Evolutionary conservation across 2,888 invertebrate species (phyloP), one percentile per base, ranked within the genome.

Genomic region (Conistra vaccinii): DNA sequence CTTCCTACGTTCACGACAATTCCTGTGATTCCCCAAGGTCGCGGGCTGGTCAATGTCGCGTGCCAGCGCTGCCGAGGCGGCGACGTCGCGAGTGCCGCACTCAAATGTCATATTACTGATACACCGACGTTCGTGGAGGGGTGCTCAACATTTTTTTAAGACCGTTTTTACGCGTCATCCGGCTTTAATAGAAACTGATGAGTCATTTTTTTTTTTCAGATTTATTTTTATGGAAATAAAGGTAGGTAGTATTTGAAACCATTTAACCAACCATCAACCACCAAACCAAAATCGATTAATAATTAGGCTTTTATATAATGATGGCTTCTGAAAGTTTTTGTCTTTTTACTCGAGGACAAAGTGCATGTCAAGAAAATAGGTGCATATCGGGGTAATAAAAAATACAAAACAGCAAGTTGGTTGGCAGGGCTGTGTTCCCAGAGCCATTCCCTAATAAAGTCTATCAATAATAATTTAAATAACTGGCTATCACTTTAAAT

Each of bases 41-140:
- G 81, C 60, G 73, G 29, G 80, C 69, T 89, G 90, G 90, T 87
- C 91, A 91, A 90, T 89, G 91, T 88, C 87, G 88, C 81, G 77
- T 81, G 78, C 73, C 73, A 89, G 89, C 91, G 91, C 91, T 89
- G 88, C 87, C 87, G 83, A 80, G 84, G 84, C 89, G 88, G 89
- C 89, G 90, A 90, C 90, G 90, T 91, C 89, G 89, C 90, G 90
- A 92, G 90, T 93, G 90, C 94, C 94, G 93, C 93, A 94, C 91
- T 93, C 92, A 90, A 92, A 94, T 95, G 95, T 94, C 94, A 95
- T 94, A 94, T 94, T 93, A 92, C 93, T 91, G 91, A 91, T 90
- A 85, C 89, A 87, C 89, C 82, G 83, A 82, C 89, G 89, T 92
- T 92, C 89, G 89, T 77, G 76, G 83, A 86, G 93, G 87, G 85